These are phyloP conservation scores for Asarcornis scutulata DNA, from an alignment of 2,113 vertebrate genomes.

Conservation along the genomic window DNA sequence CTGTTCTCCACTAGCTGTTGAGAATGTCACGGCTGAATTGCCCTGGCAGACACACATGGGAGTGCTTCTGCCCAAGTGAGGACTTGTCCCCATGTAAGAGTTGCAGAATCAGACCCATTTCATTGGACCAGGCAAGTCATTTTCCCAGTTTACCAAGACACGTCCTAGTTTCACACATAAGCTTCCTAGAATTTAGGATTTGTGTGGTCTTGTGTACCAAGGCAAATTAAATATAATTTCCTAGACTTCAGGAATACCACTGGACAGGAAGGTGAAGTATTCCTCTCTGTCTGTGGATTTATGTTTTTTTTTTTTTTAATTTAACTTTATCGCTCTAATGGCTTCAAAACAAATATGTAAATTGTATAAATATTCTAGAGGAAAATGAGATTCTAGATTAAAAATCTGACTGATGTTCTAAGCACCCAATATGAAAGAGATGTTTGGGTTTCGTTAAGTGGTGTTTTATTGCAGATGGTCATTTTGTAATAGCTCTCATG, in stretches of 20 bases:
- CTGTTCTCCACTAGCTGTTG: not conserved
- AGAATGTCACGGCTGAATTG: slow-evolving; percentile 5
- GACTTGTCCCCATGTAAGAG: rapidly evolving
- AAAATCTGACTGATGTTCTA: not conserved
- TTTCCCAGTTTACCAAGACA: not conserved
- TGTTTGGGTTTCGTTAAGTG: not conserved
- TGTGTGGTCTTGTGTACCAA: not conserved
- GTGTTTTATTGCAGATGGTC: not conserved
- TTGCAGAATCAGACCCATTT: not conserved
- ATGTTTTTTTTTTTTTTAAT: not conserved
- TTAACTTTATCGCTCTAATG: not conserved
- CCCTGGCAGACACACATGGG: not conserved
- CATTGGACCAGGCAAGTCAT: not conserved
- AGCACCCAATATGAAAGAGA: not conserved
- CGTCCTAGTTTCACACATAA: rapidly evolving
- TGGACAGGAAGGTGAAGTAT: not conserved
- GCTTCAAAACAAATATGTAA: not conserved
- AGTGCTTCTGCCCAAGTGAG: not conserved
- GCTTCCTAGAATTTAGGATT: not conserved
- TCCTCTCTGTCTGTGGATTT: not conserved
- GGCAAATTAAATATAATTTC: not conserved
- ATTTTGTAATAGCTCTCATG: not conserved
- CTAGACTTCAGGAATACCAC: not conserved
- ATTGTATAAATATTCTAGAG: not conserved
- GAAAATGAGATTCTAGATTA: not conserved